phyloP scores from a whole-genome alignment of 1,140 invertebrate species.

The Armadillidium nasatum region DNA sequence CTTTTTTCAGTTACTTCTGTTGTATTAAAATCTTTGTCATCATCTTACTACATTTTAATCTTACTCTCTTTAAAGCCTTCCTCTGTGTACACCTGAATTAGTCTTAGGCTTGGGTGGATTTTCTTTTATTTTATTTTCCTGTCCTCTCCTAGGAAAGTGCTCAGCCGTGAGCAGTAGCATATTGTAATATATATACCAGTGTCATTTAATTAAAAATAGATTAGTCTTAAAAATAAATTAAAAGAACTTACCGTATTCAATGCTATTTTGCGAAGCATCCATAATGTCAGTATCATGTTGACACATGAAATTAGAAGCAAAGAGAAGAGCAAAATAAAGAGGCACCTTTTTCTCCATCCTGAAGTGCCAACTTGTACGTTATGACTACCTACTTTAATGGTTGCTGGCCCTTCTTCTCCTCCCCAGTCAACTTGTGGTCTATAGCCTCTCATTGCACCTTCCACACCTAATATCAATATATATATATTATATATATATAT shows the following conservation, averaged over 20 bases:
- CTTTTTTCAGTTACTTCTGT: too few relatives aligned
- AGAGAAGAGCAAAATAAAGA: constrained; percentile 29
- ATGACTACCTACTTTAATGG: constrained; percentile 36
- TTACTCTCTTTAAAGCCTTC: too few relatives aligned
- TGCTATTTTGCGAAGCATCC: constrained; percentile 32
- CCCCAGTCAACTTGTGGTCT: constrained; percentile 42
- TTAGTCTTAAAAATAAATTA: too few relatives aligned
- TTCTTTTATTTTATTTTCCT: too few relatives aligned
- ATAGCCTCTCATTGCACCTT: constrained; percentile 27
- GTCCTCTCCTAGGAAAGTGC: too few relatives aligned
- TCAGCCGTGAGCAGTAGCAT: too few relatives aligned
- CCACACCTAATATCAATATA: background rate
- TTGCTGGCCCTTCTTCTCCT: constrained; percentile 32
- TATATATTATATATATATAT: background rate
- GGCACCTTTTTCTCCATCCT: constrained; percentile 34
- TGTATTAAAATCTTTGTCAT: too few relatives aligned
- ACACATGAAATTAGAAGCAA: constrained; percentile 31
- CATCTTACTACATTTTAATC: too few relatives aligned
- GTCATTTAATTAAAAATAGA: too few relatives aligned
- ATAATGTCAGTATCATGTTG: constrained; percentile 34
- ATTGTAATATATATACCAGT: too few relatives aligned
- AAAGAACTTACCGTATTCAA: constrained; percentile 35
- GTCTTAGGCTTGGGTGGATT: too few relatives aligned
- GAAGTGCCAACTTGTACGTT: constrained; percentile 29
- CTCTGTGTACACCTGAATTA: too few relatives aligned